phyloP scores from a whole-genome alignment of 2,113 vertebrate genomes.

The Corapipo altera region DNA sequence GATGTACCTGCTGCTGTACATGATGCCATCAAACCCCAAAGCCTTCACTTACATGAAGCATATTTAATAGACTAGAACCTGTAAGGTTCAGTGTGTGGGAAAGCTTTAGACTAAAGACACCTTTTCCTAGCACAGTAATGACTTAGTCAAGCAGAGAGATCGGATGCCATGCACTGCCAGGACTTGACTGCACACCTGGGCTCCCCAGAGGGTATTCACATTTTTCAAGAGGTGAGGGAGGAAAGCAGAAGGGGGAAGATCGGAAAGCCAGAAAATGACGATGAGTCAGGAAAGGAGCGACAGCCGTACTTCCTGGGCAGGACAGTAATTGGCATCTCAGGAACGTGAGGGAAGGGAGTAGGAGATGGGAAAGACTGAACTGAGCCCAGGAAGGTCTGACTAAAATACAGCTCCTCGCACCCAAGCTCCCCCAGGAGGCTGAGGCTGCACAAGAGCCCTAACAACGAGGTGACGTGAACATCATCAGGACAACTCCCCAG shows the following conservation, averaged over 20 bases:
- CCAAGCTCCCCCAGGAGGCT: background rate
- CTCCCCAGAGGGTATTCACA: background rate
- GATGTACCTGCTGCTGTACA: background rate
- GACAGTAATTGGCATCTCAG: background rate
- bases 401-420: background rate
- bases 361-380: background rate
- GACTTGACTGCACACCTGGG: background rate
- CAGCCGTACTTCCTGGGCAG: constrained; percentile 39
- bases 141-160: background rate
- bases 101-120: background rate
- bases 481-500: background rate
- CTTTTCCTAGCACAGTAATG: background rate
- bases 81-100: background rate
- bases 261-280: background rate
- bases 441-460: background rate
- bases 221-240: background rate
- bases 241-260: background rate
- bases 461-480: fast-evolving
- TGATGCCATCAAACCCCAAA: background rate
- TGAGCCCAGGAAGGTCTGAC: background rate
- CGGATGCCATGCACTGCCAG: background rate
- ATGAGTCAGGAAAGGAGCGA: constrained; percentile 31
- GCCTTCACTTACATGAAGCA: background rate
- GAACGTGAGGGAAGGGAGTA: background rate
- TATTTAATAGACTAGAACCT: background rate